Evolutionary conservation across 35 echinoderm and acorn worm species (phyloP).

Genomic region (Hemicentrotus pulcherrimus): DNA sequence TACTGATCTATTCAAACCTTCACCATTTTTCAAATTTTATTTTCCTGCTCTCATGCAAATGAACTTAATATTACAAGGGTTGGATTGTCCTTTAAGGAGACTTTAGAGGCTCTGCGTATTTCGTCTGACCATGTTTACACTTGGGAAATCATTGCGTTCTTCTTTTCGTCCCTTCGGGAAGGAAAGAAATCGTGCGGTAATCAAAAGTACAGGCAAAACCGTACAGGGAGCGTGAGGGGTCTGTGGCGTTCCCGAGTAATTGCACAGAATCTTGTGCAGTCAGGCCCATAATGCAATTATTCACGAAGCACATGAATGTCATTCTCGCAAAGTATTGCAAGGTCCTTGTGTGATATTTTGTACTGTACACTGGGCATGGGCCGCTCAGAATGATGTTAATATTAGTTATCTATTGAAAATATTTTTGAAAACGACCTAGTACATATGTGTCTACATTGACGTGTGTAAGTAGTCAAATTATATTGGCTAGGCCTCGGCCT

Average conservation of each 20-base stretch:
- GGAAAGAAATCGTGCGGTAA: not conserved
- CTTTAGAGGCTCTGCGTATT: not conserved
- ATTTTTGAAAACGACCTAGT: no score
- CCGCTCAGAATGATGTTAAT: no score
- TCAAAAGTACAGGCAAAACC: not conserved
- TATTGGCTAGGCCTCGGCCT: no score
- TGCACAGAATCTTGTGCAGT: not conserved
- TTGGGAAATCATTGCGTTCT: not conserved
- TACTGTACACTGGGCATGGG: not conserved
- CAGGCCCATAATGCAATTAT: not conserved
- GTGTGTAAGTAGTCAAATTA: no score
- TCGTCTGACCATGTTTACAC: not conserved
- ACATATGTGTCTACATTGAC: no score
- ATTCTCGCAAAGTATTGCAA: not conserved
- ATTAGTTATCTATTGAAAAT: no score
- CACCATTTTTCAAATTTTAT: no score
- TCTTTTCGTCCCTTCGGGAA: not conserved
- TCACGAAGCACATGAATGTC: not conserved
- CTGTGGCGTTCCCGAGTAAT: not conserved
- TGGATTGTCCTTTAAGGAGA: not conserved
- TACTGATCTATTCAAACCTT: no score
- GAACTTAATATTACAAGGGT: no score
- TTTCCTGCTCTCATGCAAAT: no score
- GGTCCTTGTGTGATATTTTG: not conserved
- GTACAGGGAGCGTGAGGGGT: not conserved